phyloP scores from a whole-genome alignment of 2,888 invertebrate genomes.

The Eudemis profundana region DNA sequence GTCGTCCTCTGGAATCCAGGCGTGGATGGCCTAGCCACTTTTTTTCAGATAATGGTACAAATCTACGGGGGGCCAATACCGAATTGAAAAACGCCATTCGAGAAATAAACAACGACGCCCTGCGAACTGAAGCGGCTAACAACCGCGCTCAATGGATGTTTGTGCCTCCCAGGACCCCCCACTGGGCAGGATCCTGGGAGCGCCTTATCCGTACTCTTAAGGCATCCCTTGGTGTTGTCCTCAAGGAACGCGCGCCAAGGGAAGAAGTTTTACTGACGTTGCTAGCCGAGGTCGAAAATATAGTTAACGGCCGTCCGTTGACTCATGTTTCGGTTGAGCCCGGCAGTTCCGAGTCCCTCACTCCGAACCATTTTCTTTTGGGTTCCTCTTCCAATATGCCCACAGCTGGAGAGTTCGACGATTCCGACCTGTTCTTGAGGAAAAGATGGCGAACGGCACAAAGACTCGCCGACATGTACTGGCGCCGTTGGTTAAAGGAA shows the following conservation, averaged over 20 bases:
- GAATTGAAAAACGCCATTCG: not conserved
- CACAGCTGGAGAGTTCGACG: constrained; percentile 34
- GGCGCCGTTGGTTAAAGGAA: constrained; percentile 25
- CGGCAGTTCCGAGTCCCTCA: constrained; percentile 32
- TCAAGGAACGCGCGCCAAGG: constrained; percentile 18
- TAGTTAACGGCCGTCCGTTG: too few species aligned
- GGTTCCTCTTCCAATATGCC: constrained; percentile 43
- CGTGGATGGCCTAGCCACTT: too few species aligned
- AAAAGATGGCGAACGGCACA: constrained; percentile 46
- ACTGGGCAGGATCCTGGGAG: too few species aligned
- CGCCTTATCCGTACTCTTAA: not conserved
- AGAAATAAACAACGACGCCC: not conserved
- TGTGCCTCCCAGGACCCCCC: constrained; percentile 6
- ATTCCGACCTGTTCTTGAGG: constrained; percentile 19
- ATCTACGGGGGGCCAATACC: too few species aligned
- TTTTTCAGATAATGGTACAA: too few species aligned
- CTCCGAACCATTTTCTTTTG: constrained; percentile 52
- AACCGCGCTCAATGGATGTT: not conserved
- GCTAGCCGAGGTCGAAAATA: constrained; percentile 42
- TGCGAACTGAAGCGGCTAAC: not conserved
- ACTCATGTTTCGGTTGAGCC: constrained; percentile 42
- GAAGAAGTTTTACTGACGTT: constrained; percentile 37
- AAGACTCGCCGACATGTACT: constrained; percentile 25
- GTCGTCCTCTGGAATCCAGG: too few species aligned
- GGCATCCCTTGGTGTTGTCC: constrained; percentile 3